Base-by-base conservation (phyloP, 2,888 invertebrate species). In the Minunthozetes semirufus region DNA sequence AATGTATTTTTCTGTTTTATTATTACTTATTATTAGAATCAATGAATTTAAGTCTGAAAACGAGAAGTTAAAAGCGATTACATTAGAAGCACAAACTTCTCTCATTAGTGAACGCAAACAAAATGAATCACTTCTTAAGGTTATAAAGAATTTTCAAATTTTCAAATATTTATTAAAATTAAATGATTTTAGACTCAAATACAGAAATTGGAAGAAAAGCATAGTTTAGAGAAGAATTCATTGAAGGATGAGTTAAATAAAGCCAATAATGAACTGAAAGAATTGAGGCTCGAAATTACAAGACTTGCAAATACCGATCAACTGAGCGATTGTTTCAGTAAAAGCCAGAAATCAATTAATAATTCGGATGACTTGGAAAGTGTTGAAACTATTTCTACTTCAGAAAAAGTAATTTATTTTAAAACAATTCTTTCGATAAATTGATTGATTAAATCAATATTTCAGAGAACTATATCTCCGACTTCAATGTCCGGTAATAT, bases 401-500 rank as follows among this genome's bases (percentile, higher is more conserved):
- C 72, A 48, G 29, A 48, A 3, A 72, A 53, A 72, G 53, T 53
- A 42, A 33, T 15, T 53, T 22, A 22, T 13, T 19, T 53, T 15
- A 53, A 61, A 61, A 22, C 4, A 38, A 15, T 46, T 42, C 8
- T 48, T 29, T 5, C 9, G 9, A 11, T n/a, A n/a, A 48, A 42
- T 19, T 29, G 6, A 4, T 38, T 71, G 11, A 53, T 68, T 17
- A 74, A 61, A 46, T 68, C 68, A 11, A n/a, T 66, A 13, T 5
- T n/a, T 66, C 19, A 33, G n/a, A 66, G 66, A 66, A 33, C 75
- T 19, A 72, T 38, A 46, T 56, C 48, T 63, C 72, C 72, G 9
- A 74, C 27, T 19, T 74, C 38, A 42, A n/a, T 59, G 61, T 29
- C 27, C 17, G 22, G 72, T 11, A 75, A 75, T 66, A n/a, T 75